A percentile compares a stretch with the other conserved stretches of the same genome.
phyloP scores from a whole-genome alignment of 2,797 vertebrate species.

The Sebastes jordani region DNA sequence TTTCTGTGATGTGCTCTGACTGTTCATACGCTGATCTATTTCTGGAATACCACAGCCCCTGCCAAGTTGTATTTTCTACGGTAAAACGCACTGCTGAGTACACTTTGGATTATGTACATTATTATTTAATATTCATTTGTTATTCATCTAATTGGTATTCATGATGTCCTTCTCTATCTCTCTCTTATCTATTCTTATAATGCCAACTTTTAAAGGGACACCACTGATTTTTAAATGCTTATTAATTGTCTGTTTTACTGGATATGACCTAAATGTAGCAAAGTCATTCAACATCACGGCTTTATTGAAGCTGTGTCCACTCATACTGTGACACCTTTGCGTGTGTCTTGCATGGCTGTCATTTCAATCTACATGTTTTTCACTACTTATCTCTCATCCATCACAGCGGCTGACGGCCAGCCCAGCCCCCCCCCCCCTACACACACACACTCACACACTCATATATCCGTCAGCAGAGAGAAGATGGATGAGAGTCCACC shows the following conservation, averaged over 20 bases:
- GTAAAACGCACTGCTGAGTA: background rate
- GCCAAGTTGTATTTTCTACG: too few species aligned
- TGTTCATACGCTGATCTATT: background rate
- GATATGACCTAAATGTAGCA: background rate
- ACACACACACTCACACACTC: background rate
- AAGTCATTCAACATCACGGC: background rate
- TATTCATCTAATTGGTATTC: background rate
- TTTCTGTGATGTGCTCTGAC: background rate
- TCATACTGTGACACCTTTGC: background rate
- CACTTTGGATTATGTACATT: background rate
- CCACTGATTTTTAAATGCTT: background rate
- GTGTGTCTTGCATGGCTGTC: constrained; percentile 5
- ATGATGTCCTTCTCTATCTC: background rate
- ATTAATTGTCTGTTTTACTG: background rate
- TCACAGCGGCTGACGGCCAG: constrained; percentile 27
- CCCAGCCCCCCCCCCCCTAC: background rate
- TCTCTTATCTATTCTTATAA: background rate
- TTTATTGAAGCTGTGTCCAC: background rate
- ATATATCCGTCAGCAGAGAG: constrained; percentile 38
- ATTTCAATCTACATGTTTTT: constrained; percentile 56
- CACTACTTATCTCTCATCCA: constrained; percentile 53
- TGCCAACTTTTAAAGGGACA: background rate
- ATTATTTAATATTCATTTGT: background rate
- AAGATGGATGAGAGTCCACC: constrained; percentile 58
- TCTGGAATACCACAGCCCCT: background rate